Evolutionary conservation across 2,113 vertebrate species (phyloP), one percentile per base, ranked within the genome.

Genomic region (Lophius piscatorius): DNA sequence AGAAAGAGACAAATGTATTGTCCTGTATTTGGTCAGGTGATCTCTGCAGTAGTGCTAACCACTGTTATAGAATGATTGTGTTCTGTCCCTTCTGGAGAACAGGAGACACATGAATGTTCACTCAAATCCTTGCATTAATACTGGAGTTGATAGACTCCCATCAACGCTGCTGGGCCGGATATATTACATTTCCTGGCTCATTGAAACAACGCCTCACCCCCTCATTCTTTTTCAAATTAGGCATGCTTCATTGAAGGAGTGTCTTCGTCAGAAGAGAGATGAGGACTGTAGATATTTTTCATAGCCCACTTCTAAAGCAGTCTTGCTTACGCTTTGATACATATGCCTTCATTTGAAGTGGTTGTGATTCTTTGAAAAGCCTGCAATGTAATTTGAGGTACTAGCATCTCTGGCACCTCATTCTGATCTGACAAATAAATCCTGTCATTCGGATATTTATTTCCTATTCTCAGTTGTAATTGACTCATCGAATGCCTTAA

Each of bases 181-280:
- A 84, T 84, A 81, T 89, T 80, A 87, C 76, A 89, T 91, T 89
- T 89, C 82, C 73, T 83, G 90, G 68, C 86, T 91, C 89, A 88
- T 89, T 89, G 86, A 83, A 89, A 87, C 50, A 36, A 21, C 71
- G 64, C 40, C 31, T 10, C 46, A 40, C 46, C 18, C 29, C 34
- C 47, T 51, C 62, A 58, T 63, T 84, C 58, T 77, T 79, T 76
- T 83, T 88, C 72, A 63, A 87, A 87, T 91, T 91, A 88, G 83
- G 67, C 55, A 76, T 80, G 87, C 83, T 85, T 88, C 85, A 84
- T 78, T 78, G 79, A 63, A 62, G 74, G 59, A 85, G 72, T 46
- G 70, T 81, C 63, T 51, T 75, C 66, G 46, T 62, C 60, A 34
- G 70, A 61, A 34, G 34, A 63, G 44, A 61, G 40, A 74, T 66